Conservation (phyloP, 2,888 invertebrate genomes). For the Coleophora deauratella region DNA sequence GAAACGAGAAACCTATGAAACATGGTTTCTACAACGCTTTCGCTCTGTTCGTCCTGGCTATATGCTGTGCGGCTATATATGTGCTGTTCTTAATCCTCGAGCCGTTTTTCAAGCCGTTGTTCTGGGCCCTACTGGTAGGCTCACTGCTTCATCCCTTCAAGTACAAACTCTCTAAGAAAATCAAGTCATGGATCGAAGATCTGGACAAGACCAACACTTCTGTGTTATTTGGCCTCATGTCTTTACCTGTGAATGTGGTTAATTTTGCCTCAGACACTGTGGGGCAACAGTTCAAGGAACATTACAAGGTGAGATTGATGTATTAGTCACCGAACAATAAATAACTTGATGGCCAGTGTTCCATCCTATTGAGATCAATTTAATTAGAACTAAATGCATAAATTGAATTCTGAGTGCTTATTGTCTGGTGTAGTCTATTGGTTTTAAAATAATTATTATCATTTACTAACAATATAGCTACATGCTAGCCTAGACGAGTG, state of each 20-base stretch:
- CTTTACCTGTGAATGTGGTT: constrained; percentile 83
- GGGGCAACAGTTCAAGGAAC: constrained; percentile 79
- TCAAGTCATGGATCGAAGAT: constrained; percentile 85
- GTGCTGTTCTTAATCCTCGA: constrained; percentile 89
- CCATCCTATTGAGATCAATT: background rate
- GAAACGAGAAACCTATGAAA: constrained; percentile 91
- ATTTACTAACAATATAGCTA: no score
- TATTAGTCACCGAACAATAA: background rate
- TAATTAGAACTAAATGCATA: background rate
- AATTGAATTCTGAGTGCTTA: background rate
- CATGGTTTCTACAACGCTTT: constrained; percentile 93
- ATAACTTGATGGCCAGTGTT: no score
- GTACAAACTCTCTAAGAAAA: constrained; percentile 81
- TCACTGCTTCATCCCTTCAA: constrained; percentile 98
- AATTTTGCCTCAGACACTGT: constrained; percentile 84
- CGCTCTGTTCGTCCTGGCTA: constrained; percentile 82
- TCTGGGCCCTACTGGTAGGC: constrained; percentile 98
- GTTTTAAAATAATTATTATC: background rate
- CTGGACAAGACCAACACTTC: constrained; percentile 80
- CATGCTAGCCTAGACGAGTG: no score
- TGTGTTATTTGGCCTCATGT: constrained; percentile 71
- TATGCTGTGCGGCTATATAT: constrained; percentile 80
- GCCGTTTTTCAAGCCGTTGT: constrained; percentile 93
- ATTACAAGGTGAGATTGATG: constrained; percentile 63
- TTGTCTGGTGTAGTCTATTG: background rate